Evolutionary conservation across 2,797 vertebrate species (phyloP).

Genomic region (Balearica regulorum): DNA sequence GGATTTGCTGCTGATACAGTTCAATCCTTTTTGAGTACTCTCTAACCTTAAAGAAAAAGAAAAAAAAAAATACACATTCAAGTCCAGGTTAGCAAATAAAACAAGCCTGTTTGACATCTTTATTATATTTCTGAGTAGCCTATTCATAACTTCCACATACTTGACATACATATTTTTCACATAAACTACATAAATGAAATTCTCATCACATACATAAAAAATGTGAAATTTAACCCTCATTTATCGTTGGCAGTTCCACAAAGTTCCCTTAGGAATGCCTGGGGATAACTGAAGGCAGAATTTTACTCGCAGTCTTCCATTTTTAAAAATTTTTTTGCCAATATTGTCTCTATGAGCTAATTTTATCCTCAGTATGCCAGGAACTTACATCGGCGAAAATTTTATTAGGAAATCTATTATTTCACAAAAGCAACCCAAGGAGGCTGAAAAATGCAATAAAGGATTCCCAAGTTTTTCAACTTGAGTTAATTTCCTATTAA

Average conservation of each 20-base stretch:
- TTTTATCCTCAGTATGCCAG: slow-evolving; percentile 4
- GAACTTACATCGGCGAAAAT: neutral
- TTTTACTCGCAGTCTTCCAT: slow-evolving; percentile 1
- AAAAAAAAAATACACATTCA: neutral
- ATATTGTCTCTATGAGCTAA: slow-evolving; percentile 33
- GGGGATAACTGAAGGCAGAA: slow-evolving; percentile 24
- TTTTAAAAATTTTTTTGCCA: slow-evolving; percentile 47
- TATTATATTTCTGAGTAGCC: neutral
- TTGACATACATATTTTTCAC: neutral
- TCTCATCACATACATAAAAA: neutral
- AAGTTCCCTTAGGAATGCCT: slow-evolving; percentile 19
- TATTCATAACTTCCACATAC: neutral
- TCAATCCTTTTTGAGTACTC: slow-evolving; percentile 73
- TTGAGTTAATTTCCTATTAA: slow-evolving; percentile 15
- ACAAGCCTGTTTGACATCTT: neutral
- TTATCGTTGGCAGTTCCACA: neutral
- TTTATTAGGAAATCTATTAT: slow-evolving; percentile 15
- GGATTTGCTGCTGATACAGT: slow-evolving; percentile 76
- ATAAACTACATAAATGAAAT: neutral
- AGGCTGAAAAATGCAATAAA: neutral
- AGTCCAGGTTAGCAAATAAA: neutral
- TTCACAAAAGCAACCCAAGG: slow-evolving; percentile 9
- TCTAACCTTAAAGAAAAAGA: slow-evolving; percentile 69
- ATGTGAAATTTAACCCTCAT: slow-evolving; percentile 1
- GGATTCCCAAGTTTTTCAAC: neutral